phyloP scores from a whole-genome alignment of 2,888 invertebrate genomes.

The Holacanthella duospinosa region DNA sequence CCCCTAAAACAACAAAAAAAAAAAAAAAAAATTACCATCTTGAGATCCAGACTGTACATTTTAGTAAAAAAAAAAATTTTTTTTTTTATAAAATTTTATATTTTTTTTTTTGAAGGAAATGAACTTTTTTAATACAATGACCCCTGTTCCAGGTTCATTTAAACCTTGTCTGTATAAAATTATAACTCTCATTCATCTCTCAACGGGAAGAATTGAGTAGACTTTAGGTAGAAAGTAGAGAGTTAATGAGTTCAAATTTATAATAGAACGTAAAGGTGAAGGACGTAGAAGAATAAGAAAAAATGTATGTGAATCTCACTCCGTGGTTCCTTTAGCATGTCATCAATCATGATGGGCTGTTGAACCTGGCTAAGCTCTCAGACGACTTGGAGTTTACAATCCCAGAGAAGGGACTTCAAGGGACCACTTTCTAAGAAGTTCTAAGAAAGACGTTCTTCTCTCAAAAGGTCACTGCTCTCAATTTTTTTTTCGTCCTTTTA shows the following conservation, averaged over 20 bases:
- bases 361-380: not conserved
- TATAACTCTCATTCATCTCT: not conserved
- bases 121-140: slow-evolving; percentile 11
- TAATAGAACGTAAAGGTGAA: not conserved
- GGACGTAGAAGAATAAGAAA: not conserved
- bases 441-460: not conserved
- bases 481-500: not conserved
- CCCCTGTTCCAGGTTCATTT: slow-evolving; percentile 7
- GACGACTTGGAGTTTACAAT: not conserved
- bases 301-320: not conserved
- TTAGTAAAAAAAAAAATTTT: not conserved
- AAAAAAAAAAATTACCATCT: not conserved
- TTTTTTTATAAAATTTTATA: not conserved
- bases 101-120: too few species aligned
- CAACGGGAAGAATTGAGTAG: not conserved
- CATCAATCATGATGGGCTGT: not conserved
- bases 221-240: not conserved
- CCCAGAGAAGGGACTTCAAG: slow-evolving; percentile 1
- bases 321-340: not conserved
- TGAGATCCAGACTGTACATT: too few species aligned
- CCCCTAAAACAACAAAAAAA: slow-evolving; percentile 49
- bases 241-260: slow-evolving; percentile 2
- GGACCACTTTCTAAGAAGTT: not conserved
- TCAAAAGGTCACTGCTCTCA: not conserved
- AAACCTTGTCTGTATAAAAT: not conserved